Conservation (phyloP, 2,797 vertebrate genomes). For the Setipinna tenuifilis region DNA sequence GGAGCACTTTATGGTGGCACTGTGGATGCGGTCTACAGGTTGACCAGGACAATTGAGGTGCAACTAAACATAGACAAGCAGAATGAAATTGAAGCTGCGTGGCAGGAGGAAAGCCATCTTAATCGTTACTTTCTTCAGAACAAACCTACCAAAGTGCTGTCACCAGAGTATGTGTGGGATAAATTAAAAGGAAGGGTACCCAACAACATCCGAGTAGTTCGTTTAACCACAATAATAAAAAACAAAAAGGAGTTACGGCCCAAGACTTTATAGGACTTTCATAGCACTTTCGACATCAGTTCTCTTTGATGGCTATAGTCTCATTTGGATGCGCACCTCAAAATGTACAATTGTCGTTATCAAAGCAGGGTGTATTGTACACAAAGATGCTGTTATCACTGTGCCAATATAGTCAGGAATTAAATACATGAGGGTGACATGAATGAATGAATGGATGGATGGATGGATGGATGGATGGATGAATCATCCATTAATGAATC, state of each 20-base stretch:
- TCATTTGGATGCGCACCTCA: no score
- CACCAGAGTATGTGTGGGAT: slow-evolving; percentile 80
- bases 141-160: slow-evolving; percentile 84
- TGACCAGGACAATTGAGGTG: slow-evolving; percentile 68
- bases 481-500: no score
- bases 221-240: slow-evolving; percentile 71
- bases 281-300: no score
- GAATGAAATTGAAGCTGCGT: slow-evolving; percentile 70
- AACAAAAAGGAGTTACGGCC: slow-evolving; percentile 61
- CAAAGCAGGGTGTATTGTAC: no score
- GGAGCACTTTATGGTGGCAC: slow-evolving; percentile 73
- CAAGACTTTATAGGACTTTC: no score
- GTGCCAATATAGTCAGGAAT: no score
- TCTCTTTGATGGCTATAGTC: no score
- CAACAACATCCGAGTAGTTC: slow-evolving; percentile 60
- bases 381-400: no score
- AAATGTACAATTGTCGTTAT: no score
- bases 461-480: no score
- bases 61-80: slow-evolving; percentile 71
- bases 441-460: no score
- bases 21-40: slow-evolving; percentile 58
- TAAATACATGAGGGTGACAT: no score
- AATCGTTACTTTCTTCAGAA: slow-evolving; percentile 75
- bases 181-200: slow-evolving; percentile 52
- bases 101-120: slow-evolving; percentile 83